Conservation (phyloP, 1,140 invertebrate genomes). For the Trypoxylus dichotomus region DNA sequence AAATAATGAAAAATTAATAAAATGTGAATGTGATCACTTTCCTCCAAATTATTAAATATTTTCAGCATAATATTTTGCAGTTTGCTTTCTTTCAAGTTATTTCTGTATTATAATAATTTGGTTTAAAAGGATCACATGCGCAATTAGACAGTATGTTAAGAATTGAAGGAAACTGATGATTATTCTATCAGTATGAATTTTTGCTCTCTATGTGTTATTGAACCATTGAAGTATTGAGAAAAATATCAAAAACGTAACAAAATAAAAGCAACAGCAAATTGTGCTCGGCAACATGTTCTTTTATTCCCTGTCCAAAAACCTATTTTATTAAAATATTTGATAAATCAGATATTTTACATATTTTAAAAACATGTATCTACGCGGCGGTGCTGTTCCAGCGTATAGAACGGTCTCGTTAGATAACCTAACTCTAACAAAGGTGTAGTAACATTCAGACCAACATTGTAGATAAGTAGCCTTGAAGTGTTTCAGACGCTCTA, state of each 20-base stretch:
- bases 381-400: too few relatives aligned
- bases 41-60: neutral
- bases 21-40: conserved; percentile 31
- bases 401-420: too few relatives aligned
- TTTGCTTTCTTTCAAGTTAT: neutral
- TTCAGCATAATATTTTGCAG: neutral
- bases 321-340: too few relatives aligned
- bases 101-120: conserved; percentile 17
- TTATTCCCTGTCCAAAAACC: neutral
- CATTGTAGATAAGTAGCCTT: too few relatives aligned
- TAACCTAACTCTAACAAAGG: too few relatives aligned
- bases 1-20: neutral
- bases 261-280: conserved; percentile 30
- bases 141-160: conserved; percentile 29
- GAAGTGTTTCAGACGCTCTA: too few relatives aligned
- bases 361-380: too few relatives aligned
- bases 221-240: conserved; percentile 33
- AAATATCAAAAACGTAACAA: conserved; percentile 34
- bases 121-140: conserved; percentile 20
- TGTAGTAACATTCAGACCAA: too few relatives aligned
- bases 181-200: conserved; percentile 29
- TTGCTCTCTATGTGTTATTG: conserved; percentile 37
- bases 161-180: neutral
- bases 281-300: conserved; percentile 11
- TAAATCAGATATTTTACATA: too few relatives aligned